Percentiles rank a stretch among this genome's conserved stretches.
These are phyloP conservation scores for Cataglyphis livida DNA, from an alignment of 2,888 invertebrate genomes.

Conservation along the genomic window DNA sequence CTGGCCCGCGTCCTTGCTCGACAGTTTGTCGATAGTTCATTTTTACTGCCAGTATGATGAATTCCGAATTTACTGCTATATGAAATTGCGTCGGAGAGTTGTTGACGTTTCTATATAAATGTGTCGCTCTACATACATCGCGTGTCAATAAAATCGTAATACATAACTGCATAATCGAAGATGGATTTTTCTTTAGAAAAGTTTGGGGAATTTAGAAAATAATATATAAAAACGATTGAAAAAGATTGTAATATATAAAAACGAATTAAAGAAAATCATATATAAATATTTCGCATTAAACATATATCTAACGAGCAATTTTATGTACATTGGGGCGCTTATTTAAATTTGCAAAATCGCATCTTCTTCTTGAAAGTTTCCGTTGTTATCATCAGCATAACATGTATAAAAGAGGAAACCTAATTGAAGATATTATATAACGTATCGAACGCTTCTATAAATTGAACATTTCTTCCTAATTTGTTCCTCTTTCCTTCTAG, in stretches of 20 bases:
- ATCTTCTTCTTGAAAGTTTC: background rate
- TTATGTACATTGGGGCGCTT: background rate
- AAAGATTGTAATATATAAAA: background rate
- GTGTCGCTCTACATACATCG: background rate
- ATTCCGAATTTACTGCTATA: conserved; percentile 40
- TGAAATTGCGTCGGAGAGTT: conserved; percentile 28
- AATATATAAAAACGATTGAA: background rate
- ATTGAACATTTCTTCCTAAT: conserved; percentile 2
- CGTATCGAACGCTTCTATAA: background rate
- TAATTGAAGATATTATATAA: background rate
- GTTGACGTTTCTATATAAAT: conserved; percentile 5
- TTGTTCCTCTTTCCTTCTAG: background rate
- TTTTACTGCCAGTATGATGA: conserved; percentile 42
- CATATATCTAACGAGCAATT: background rate
- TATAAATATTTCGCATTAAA: background rate
- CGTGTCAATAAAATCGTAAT: background rate
- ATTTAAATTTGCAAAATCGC: background rate
- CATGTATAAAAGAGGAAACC: no score
- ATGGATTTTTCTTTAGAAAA: background rate
- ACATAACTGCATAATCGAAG: background rate
- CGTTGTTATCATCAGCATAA: no score
- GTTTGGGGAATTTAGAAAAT: background rate
- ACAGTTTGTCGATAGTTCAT: conserved; percentile 52
- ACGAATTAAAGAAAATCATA: background rate
- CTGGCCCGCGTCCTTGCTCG: conserved; percentile 31